Evolutionary conservation across 2,113 vertebrate species (phyloP), one percentile per base, ranked within the genome.

Genomic region (Rallus limicola): DNA sequence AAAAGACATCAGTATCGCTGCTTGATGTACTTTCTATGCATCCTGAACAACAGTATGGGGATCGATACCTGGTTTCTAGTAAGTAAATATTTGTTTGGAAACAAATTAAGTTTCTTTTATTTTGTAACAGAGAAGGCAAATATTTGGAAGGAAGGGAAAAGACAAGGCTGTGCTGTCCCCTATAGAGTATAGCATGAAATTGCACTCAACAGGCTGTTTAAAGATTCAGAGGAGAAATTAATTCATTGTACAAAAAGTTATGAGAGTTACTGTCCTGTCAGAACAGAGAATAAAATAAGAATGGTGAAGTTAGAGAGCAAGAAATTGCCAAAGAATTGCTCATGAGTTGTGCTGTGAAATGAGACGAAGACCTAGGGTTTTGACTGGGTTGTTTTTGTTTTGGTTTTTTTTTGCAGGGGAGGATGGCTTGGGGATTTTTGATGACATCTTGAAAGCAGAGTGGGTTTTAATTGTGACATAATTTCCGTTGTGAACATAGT

Each of bases 81-180:
- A 14, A 77, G 36, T 65, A 56, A 80, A 42, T 50, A 74, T 50
- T 69, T 82, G 33, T 56, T 31, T 55, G 29, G 33, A 82, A 71
- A 38, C 11, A 86, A 88, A 64, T 34, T 4, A 7, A 18, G 6
- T 34, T 93, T 82, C 24, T 59, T 69, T 90, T 63, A 31, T 46
- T 90, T 93, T 78, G 19, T 19, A 34, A 9, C 53, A 36, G 44
- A 65, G 44, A 88, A 92, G 69, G 31, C 24, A 92, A 86, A 79
- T 60, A 76, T 65, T 93, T 94, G 31, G 48, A 92, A 77, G 21
- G 48, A 75, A 83, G 52, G 18, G 33, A 71, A 90, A 82, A 92
- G 42, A 52, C 29, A 63, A 95, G 90, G 62, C 44, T 95, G 82
- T 92, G 69, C 80, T 97, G 92, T 96, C 82, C 72, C 86, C 92